phyloP scores from a whole-genome alignment of 2,797 vertebrate genomes.

The Hozukius guyotensis region DNA sequence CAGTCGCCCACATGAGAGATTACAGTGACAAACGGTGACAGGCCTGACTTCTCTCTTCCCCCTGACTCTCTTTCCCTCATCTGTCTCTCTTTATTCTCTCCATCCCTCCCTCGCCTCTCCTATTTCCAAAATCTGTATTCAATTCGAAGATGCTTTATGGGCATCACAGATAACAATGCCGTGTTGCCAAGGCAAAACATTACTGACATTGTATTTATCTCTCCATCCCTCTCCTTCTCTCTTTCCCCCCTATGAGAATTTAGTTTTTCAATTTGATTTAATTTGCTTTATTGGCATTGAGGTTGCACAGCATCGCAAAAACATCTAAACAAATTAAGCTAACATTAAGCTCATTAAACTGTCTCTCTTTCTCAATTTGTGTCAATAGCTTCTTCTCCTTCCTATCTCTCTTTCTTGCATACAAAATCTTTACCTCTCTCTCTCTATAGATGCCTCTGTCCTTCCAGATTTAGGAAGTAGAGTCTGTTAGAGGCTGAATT shows the following conservation, averaged over 20 bases:
- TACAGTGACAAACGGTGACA: conserved; percentile 66
- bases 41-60: conserved; percentile 36
- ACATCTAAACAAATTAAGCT: conserved; percentile 45
- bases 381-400: not conserved
- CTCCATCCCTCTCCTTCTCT: not conserved
- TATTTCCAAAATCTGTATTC: conserved; percentile 43
- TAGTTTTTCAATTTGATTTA: conserved; percentile 34
- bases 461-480: conserved; percentile 7
- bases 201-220: conserved; percentile 10
- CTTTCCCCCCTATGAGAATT: not conserved
- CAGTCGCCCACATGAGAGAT: conserved; percentile 60
- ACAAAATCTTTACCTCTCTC: too few species aligned
- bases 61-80: conserved; percentile 33
- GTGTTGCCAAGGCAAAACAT: conserved; percentile 11
- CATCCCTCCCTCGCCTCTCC: conserved; percentile 20
- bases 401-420: not conserved
- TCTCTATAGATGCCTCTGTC: not conserved
- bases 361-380: conserved; percentile 10
- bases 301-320: conserved; percentile 29
- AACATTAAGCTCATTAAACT: conserved; percentile 30
- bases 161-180: conserved; percentile 28
- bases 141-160: conserved; percentile 29
- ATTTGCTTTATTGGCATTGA: conserved; percentile 43
- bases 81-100: conserved; percentile 40
- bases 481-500: conserved; percentile 46